These are phyloP conservation scores for Eugnorisma glareosa DNA, from an alignment of 2,888 invertebrate genomes.

Conservation along the genomic window DNA sequence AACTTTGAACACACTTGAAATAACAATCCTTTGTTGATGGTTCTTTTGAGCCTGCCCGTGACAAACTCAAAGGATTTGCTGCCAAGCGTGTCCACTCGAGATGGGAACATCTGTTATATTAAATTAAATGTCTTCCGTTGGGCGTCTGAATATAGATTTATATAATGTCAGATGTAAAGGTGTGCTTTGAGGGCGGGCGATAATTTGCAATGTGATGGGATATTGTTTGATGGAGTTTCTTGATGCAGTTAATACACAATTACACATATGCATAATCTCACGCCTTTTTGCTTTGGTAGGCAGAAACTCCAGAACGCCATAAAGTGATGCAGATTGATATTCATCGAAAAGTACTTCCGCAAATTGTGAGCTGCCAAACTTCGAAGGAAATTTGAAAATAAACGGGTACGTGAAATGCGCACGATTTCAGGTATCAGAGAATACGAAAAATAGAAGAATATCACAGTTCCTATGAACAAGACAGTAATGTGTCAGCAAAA, in stretches of 20 bases:
- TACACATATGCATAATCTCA: neutral
- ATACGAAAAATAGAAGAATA: too few relatives aligned
- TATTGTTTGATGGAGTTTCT: neutral
- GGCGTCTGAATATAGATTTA: constrained; percentile 75
- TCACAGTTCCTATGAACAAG: too few relatives aligned
- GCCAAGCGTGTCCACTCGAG: constrained; percentile 80
- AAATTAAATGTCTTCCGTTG: constrained; percentile 84
- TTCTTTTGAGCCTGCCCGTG: constrained; percentile 83
- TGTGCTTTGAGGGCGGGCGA: constrained; percentile 63
- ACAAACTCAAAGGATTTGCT: constrained; percentile 86
- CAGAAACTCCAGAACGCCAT: neutral
- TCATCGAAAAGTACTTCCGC: too few relatives aligned
- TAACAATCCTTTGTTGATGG: constrained; percentile 86
- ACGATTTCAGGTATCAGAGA: too few relatives aligned
- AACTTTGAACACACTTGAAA: constrained; percentile 85
- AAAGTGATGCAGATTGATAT: neutral
- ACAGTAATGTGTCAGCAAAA: too few relatives aligned
- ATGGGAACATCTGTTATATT: constrained; percentile 86
- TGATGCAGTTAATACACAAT: too few relatives aligned
- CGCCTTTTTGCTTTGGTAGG: neutral
- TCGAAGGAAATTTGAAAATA: too few relatives aligned
- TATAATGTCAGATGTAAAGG: constrained; percentile 72
- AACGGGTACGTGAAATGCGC: too few relatives aligned
- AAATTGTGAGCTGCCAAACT: too few relatives aligned
- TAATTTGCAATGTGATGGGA: constrained; percentile 61